Evolutionary conservation across 1,140 invertebrate species (phyloP), one percentile per base, ranked within the genome.

Genomic region (Drosophila baimaii): DNA sequence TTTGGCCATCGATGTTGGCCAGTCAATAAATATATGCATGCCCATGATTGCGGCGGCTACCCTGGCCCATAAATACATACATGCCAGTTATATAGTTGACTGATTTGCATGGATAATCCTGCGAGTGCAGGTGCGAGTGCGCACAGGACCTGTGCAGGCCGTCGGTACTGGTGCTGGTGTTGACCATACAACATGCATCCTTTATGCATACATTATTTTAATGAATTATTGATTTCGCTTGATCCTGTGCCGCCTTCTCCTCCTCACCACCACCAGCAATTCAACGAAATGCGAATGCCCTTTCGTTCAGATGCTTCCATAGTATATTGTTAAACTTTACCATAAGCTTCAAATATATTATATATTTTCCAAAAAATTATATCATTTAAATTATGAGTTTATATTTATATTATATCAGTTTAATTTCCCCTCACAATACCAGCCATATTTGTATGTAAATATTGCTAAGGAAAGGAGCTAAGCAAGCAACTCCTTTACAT

Each of bases 141-240:
- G 23, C 23, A 15, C 33, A 47, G 51, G 27, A 49, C 66, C 51
- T 29, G 35, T 44, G 15, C 15, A n/a, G n/a, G n/a, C n/a, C n/a
- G n/a, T n/a, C n/a, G n/a, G n/a, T n/a, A n/a, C 31, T 13, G 29
- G 54, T 27, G 75, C 51, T 51, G 49, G 43, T 64, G 52, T 55
- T 75, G 64, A 68, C 81, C 74, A 86, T 82, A 79, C 51, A 82
- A 79, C 85, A 82, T 79, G 77, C 82, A 85, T 74, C 70, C 71
- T 79, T 79, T 72, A 82, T 88, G 82, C 83, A 86, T 88, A 88
- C 83, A 86, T 86, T 86, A 86, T 88, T 82, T 86, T 82, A 88
- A 86, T 86, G 83, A 86, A 86, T 86, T 86, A 86, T 86, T 86
- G 82, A 86, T 86, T 86, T 72, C 75, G 63, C 79, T 68, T n/a